Percentiles rank a stretch among this genome's conserved stretches.
phyloP scores from a whole-genome alignment of 1,140 invertebrate genomes.

The Aphidius gifuensis region DNA sequence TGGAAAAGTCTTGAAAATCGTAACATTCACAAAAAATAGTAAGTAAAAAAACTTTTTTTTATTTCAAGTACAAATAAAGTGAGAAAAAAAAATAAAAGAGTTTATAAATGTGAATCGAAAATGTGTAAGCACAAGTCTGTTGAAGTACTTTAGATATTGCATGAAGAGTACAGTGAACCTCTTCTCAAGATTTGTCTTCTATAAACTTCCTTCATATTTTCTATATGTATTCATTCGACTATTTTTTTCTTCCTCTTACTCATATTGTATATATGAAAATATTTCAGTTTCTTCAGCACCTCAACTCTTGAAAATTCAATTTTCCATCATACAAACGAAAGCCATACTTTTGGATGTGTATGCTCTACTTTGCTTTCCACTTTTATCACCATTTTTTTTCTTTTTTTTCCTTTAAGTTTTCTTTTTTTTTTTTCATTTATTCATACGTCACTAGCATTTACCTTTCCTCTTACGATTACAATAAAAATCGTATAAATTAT shows the following conservation, averaged over 20 bases:
- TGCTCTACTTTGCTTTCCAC: constrained; percentile 1
- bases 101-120: no score
- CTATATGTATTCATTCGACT: constrained; percentile 1
- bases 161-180: constrained; percentile 7
- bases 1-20: constrained; percentile 97
- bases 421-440: not conserved
- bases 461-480: constrained; percentile 12
- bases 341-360: constrained; percentile 13
- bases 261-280: not conserved
- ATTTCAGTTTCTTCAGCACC: not conserved
- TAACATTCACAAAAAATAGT: constrained; percentile 99
- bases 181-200: constrained; percentile 19
- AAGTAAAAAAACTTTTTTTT: constrained; percentile 58
- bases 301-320: constrained; percentile 16
- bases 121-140: not conserved
- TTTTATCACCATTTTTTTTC: not conserved
- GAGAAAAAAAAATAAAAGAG: not conserved
- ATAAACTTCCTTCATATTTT: constrained; percentile 12
- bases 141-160: constrained; percentile 26
- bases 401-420: not conserved
- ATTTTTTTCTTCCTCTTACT: not conserved
- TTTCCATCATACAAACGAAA: constrained; percentile 16
- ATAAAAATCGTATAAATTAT: constrained; percentile 16
- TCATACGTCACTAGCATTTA: constrained; percentile 14
- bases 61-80: constrained; percentile 9